phyloP scores from a whole-genome alignment of 2,888 invertebrate species.

The Harmothoe impar region DNA sequence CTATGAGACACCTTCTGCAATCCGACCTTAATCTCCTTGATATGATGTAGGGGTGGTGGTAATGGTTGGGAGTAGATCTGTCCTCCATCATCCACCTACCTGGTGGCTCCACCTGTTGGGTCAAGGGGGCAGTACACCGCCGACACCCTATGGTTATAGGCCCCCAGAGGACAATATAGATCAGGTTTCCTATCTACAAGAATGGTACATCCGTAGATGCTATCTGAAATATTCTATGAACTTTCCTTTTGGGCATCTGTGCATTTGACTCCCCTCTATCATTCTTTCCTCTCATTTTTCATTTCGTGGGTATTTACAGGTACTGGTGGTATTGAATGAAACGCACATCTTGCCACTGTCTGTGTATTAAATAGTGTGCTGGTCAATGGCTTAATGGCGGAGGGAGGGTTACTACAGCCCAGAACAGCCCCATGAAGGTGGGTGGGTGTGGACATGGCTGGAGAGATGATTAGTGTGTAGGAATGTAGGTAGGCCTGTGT shows the following conservation, averaged over 20 bases:
- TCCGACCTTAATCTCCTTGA: slow-evolving; percentile 34
- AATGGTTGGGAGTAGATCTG: slow-evolving; percentile 1
- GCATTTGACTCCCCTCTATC: not conserved
- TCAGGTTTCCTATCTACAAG: slow-evolving; percentile 21
- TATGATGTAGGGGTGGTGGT: slow-evolving; percentile 24
- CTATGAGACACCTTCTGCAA: not conserved
- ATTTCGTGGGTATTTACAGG: no score
- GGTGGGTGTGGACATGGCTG: not conserved
- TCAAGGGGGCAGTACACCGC: not conserved
- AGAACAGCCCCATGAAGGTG: not conserved
- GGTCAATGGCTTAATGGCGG: not conserved
- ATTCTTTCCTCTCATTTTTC: not conserved
- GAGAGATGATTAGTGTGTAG: slow-evolving; percentile 38
- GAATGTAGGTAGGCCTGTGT: not conserved
- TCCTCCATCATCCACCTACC: not conserved
- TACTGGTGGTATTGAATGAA: no score
- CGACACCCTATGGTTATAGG: slow-evolving; percentile 40
- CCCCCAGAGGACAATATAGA: not conserved
- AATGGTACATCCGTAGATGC: not conserved
- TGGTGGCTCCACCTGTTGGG: slow-evolving; percentile 44
- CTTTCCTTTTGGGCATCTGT: not conserved
- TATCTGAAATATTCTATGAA: slow-evolving; percentile 22
- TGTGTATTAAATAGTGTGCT: no score
- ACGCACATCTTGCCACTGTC: no score
- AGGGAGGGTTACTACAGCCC: not conserved